Conservation (phyloP, 92 coral and sea anemone genomes). For the Parazoanthus atlanticus region DNA sequence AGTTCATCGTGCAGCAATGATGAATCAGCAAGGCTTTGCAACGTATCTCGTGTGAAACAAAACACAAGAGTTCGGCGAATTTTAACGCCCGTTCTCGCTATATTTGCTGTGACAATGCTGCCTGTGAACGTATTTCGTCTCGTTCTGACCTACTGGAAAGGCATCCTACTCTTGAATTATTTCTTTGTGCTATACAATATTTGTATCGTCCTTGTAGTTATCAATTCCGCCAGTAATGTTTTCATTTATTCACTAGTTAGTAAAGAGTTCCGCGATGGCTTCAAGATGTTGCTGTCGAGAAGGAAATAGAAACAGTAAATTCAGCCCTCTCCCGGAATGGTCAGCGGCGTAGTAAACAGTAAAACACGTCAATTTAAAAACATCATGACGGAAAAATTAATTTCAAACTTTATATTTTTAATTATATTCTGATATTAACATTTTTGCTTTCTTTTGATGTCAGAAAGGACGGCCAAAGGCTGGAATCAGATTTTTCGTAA, state of each 20-base stretch:
- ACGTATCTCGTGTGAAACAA: conserved; percentile 62
- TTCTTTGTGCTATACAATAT: conserved; percentile 67
- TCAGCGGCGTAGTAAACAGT: not conserved
- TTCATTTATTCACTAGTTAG: conserved; percentile 83
- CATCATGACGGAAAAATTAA: not conserved
- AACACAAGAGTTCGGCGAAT: conserved; percentile 80
- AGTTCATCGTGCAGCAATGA: not conserved
- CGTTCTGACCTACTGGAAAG: conserved; percentile 55
- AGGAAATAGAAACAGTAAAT: not conserved
- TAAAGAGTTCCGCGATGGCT: conserved; percentile 66
- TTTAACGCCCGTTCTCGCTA: conserved; percentile 84
- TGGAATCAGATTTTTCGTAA: too few species aligned
- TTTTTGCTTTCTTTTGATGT: too few species aligned
- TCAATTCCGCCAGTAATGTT: conserved; percentile 81
- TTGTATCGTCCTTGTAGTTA: conserved; percentile 63
- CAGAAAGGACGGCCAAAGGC: too few species aligned
- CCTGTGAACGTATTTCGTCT: conserved; percentile 79
- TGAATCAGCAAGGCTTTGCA: not conserved
- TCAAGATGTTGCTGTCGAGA: conserved; percentile 10
- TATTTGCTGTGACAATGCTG: conserved; percentile 84
- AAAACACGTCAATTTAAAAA: not conserved
- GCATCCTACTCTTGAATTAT: conserved; percentile 43
- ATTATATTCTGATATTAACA: too few species aligned
- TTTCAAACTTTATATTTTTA: not conserved
- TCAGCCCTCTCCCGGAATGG: not conserved